Percentiles rank a stretch among this genome's conserved stretches.
Conservation (phyloP, 53 echinoderm and acorn worm genomes). For the Paracentrotus lividus region DNA sequence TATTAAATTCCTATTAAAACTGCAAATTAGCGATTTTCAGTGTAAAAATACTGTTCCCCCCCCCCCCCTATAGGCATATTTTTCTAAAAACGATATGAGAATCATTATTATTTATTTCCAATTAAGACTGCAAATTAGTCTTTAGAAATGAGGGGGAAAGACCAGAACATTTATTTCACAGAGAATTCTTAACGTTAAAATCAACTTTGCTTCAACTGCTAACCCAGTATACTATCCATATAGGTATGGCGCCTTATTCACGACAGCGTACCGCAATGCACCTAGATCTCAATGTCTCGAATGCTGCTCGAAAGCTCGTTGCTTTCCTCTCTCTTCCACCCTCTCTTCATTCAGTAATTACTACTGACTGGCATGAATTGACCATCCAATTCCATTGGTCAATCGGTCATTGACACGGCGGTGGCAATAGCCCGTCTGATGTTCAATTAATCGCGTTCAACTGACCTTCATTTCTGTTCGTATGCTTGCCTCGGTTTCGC, state of each 20-base stretch:
- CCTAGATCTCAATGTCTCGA: not conserved
- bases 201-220: too few relatives aligned
- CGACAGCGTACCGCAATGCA: not conserved
- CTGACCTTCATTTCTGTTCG: constrained; percentile 19
- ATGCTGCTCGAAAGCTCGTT: not conserved
- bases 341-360: constrained; percentile 9
- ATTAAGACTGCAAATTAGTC: too few relatives aligned
- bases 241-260: not conserved
- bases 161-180: too few relatives aligned
- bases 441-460: constrained; percentile 57
- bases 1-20: too few relatives aligned
- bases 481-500: not conserved
- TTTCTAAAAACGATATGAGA: too few relatives aligned
- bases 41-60: too few relatives aligned
- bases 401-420: constrained; percentile 58
- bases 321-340: not conserved
- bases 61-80: too few relatives aligned
- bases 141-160: too few relatives aligned
- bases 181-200: too few relatives aligned
- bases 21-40: too few relatives aligned
- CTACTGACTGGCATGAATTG: constrained; percentile 26
- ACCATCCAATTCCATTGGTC: constrained; percentile 58
- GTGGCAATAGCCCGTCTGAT: constrained; percentile 5
- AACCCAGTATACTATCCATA: not conserved
- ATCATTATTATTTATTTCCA: too few relatives aligned